Evolutionary conservation across 2,113 vertebrate species (phyloP).

Genomic region (Ornithorhynchus anatinus): DNA sequence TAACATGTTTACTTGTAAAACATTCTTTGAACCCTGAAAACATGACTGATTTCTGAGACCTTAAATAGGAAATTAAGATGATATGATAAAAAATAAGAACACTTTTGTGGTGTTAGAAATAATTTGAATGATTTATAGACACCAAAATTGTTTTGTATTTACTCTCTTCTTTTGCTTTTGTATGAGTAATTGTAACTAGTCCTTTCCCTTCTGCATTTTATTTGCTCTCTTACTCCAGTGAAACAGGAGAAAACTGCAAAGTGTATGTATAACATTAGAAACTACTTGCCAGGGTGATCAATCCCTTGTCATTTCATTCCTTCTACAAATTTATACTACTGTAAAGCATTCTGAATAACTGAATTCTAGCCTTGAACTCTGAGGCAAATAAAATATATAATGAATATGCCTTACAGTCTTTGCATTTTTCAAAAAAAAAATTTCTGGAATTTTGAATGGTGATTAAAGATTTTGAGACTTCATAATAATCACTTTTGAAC

Average conservation of each 20-base stretch:
- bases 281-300: neutral
- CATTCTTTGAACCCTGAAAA: slow-evolving; percentile 19
- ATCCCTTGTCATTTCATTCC: slow-evolving; percentile 3
- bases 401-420: neutral
- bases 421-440: no score
- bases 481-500: no score
- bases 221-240: slow-evolving; percentile 7
- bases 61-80: slow-evolving; percentile 14
- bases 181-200: neutral
- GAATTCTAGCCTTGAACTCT: neutral
- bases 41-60: slow-evolving; percentile 17
- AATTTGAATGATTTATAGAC: no score
- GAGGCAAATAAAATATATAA: neutral
- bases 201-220: neutral
- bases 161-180: neutral
- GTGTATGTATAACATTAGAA: slow-evolving; percentile 8
- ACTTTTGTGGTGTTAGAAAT: no score
- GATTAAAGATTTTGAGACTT: no score
- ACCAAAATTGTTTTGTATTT: no score
- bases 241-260: slow-evolving; percentile 18
- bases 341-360: neutral
- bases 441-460: no score
- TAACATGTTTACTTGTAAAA: slow-evolving; percentile 16
- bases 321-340: neutral
- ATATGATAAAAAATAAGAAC: slow-evolving; percentile 30